Conservation (phyloP, 2,888 invertebrate genomes). For the Empis stercorea region DNA sequence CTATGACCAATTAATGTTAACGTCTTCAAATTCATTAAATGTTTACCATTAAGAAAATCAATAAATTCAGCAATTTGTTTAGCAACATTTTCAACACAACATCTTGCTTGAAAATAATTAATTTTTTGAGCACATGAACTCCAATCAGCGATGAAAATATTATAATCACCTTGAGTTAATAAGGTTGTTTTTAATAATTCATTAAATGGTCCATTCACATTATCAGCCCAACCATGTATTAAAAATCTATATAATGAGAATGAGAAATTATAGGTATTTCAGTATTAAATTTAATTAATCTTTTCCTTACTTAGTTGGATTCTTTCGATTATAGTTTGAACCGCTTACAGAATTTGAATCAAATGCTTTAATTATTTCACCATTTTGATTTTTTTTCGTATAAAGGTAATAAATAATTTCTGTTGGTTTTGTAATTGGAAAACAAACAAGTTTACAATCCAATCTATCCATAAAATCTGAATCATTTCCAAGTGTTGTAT, state of each 20-base stretch:
- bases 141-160: constrained; percentile 50
- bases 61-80: constrained; percentile 17
- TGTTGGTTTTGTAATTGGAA: too few relatives aligned
- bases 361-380: neutral
- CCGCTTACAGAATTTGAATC: neutral
- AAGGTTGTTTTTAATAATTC: constrained; percentile 34
- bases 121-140: constrained; percentile 39
- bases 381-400: neutral
- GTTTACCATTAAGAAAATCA: constrained; percentile 33
- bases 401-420: neutral
- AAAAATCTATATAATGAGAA: constrained; percentile 18
- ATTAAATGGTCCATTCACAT: constrained; percentile 31
- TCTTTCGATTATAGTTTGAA: neutral
- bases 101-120: constrained; percentile 40
- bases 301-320: neutral
- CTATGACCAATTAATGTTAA: constrained; percentile 42
- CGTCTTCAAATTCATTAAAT: constrained; percentile 36
- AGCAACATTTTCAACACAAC: constrained; percentile 20
- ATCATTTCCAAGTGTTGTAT: too few relatives aligned
- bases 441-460: too few relatives aligned
- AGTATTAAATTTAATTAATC: neutral
- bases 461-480: too few relatives aligned
- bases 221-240: constrained; percentile 47
- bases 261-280: neutral
- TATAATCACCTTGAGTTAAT: constrained; percentile 42